Percentiles rank a stretch among this genome's conserved stretches.
These are phyloP conservation scores for Cuniculus paca DNA, from an alignment of 2,797 vertebrate genomes.

Conservation along the genomic window DNA sequence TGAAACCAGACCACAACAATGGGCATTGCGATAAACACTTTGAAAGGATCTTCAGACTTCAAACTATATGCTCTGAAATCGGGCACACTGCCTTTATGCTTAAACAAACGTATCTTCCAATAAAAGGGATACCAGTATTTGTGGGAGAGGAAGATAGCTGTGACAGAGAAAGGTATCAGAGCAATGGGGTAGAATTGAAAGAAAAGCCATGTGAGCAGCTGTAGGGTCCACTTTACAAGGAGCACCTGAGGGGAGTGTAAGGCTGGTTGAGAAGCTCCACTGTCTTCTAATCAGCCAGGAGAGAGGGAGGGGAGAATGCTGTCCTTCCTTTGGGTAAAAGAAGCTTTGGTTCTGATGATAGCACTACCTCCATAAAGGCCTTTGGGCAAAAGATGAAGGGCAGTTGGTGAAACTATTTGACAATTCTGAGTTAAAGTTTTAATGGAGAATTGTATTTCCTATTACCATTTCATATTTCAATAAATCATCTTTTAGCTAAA, in stretches of 20 bases:
- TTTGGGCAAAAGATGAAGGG: not conserved
- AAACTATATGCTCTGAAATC: conserved; percentile 38
- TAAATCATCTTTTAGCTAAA: not conserved
- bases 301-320: not conserved
- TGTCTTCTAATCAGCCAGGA: conserved; percentile 71
- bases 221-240: not conserved
- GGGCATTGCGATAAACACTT: conserved; percentile 70
- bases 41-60: conserved; percentile 72
- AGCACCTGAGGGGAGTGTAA: conserved; percentile 75
- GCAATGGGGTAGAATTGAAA: not conserved
- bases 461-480: not conserved
- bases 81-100: not conserved
- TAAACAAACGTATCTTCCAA: conserved; percentile 77
- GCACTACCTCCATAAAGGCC: not conserved
- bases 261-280: conserved; percentile 28
- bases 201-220: conserved; percentile 51
- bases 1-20: conserved; percentile 81
- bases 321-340: not conserved
- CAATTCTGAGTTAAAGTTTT: not conserved
- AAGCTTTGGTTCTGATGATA: conserved; percentile 16
- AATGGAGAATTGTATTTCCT: not conserved
- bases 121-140: conserved; percentile 43
- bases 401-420: not conserved
- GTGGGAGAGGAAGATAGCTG: conserved; percentile 75
- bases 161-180: conserved; percentile 66